Evolutionary conservation across 2,113 vertebrate species (phyloP), one percentile per base, ranked within the genome.

Genomic region (Patagioenas fasciata): DNA sequence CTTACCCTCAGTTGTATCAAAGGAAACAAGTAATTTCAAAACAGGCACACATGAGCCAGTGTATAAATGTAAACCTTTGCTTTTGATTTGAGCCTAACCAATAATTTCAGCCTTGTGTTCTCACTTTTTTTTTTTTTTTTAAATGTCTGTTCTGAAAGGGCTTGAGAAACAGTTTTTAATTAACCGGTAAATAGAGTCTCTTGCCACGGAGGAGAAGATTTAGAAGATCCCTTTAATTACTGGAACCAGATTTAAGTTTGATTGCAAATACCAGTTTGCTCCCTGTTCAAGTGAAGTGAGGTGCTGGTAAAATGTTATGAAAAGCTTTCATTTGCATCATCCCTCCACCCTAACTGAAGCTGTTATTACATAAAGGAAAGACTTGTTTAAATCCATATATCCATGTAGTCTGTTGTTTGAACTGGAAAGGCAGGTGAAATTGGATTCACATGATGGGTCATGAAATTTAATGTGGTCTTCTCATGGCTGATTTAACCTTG

Each of bases 141-240:
- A 16, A 81, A 88, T 84, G 75, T 96, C 70, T 94, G 61, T 94
- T 97, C 96, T 94, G 93, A 93, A 95, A 97, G 34, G 28, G 67
- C 82, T 97, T 96, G 97, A 88, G 91, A 78, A 92, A 73, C 17
- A 95, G 79, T 88, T 97, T 97, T 97, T 97, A 97, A 98, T 97
- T 98, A 98, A 82, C 92, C 38, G 84, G 88, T 95, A 97, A 98
- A 97, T 71, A 3, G 57, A 96, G 65, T 91, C 78, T 97, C 60
- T 93, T 95, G 93, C 93, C 79, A 94, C 47, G 91, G 92, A 96
- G 84, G 85, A 97, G 90, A 88, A 97, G 95, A 97, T 96, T 97
- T 95, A 96, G 85, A 97, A 95, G 97, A 97, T 98, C 95, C 91
- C 83, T 98, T 97, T 98, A 97, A 98, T 98, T 97, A 97, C 89